A percentile compares a stretch with the other conserved stretches of the same genome.
Evolutionary conservation across 92 coral and sea anemone genomes (phyloP).

Genomic region (Galaxea fascicularis): DNA sequence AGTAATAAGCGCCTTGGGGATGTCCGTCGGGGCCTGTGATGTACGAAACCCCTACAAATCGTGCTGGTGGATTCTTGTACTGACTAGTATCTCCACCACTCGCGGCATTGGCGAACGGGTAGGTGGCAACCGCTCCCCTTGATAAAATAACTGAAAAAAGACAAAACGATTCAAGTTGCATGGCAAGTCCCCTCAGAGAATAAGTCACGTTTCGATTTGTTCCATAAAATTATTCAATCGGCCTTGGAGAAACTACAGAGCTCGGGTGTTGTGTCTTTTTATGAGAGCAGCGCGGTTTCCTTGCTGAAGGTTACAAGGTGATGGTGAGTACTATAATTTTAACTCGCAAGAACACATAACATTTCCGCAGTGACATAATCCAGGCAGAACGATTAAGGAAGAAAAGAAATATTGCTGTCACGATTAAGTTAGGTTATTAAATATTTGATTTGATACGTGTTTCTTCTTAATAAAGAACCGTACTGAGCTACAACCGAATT

Average conservation of each 20-base stretch:
- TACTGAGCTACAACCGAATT: neutral
- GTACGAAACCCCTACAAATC: conserved; percentile 58
- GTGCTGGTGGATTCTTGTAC: conserved; percentile 75
- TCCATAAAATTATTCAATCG: too few relatives aligned
- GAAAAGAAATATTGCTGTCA: too few relatives aligned
- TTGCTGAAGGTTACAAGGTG: neutral
- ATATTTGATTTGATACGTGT: too few relatives aligned
- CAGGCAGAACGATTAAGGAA: too few relatives aligned
- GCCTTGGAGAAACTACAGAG: too few relatives aligned
- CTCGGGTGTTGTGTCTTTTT: neutral
- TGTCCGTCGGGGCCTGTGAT: conserved; percentile 75
- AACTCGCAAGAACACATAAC: neutral
- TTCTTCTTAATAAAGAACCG: neutral
- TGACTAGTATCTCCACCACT: conserved; percentile 61
- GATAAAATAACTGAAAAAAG: conserved; percentile 59
- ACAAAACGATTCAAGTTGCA: neutral
- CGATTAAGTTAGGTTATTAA: too few relatives aligned
- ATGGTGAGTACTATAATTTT: neutral
- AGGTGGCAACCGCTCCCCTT: conserved; percentile 70
- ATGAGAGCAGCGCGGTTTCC: neutral
- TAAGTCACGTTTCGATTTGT: too few relatives aligned
- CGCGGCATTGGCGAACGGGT: conserved; percentile 36
- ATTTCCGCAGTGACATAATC: too few relatives aligned
- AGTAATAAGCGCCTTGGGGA: conserved; percentile 71
- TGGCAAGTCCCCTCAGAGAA: neutral